These are phyloP conservation scores for Bugula neritina DNA, from an alignment of 2,888 invertebrate genomes.

Conservation along the genomic window DNA sequence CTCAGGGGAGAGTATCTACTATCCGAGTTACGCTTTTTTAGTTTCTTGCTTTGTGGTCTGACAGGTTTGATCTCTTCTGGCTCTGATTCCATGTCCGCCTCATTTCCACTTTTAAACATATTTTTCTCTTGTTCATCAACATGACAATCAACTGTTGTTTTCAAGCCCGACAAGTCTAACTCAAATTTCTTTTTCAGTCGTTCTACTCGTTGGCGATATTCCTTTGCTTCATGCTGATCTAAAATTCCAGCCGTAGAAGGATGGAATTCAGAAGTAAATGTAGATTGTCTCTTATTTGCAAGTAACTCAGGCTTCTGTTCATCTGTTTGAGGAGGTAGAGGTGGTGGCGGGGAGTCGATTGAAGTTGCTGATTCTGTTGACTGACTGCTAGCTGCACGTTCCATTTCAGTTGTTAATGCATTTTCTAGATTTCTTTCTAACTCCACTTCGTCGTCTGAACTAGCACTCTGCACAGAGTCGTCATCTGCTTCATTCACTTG, in stretches of 20 bases:
- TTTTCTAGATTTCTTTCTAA: slow-evolving; percentile 13
- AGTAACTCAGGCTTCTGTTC: neutral
- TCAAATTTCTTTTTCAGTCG: slow-evolving; percentile 21
- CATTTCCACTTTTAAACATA: neutral
- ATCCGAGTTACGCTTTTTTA: neutral
- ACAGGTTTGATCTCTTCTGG: neutral
- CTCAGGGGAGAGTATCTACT: slow-evolving; percentile 15
- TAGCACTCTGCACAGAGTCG: neutral
- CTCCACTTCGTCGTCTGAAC: slow-evolving; percentile 5
- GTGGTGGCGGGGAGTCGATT: neutral
- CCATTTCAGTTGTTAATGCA: neutral
- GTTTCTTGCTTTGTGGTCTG: slow-evolving; percentile 20
- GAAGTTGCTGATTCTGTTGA: neutral
- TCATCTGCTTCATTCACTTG: neutral
- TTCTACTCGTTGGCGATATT: slow-evolving; percentile 15
- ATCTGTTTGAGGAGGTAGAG: neutral
- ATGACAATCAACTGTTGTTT: neutral
- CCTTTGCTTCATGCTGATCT: slow-evolving; percentile 7
- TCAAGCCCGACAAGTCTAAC: neutral
- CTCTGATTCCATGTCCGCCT: slow-evolving; percentile 23
- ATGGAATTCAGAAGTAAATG: neutral
- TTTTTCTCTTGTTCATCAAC: neutral
- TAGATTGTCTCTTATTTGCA: neutral
- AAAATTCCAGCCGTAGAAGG: slow-evolving; percentile 16
- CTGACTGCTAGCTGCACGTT: neutral